Evolutionary conservation across 2,888 invertebrate genomes (phyloP), one percentile per base, ranked within the genome.

Genomic region (Dolichopus griseipennis): DNA sequence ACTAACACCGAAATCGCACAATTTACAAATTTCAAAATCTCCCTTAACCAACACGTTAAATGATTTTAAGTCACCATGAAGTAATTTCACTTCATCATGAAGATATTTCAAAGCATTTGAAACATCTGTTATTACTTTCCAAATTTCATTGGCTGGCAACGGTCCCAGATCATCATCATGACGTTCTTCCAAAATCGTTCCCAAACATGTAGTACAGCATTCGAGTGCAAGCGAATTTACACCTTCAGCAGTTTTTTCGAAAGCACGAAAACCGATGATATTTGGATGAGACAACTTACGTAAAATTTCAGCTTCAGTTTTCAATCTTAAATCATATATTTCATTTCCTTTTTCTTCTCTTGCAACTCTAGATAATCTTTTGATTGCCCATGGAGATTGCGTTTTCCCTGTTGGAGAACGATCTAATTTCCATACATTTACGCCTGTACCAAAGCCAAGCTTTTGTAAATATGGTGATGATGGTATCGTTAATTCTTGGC

Each of bases 321-420:
- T 82, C 62, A 93, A 81, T 1, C 92, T 84, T 22, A 85, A 82
- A 66, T 83, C 83, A 67, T 75, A 77, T 5, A 76, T 7, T 15
- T 73, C 71, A n/a, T 73, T 71, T 34, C 74, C 68, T 64, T 73
- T 74, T 5, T 66, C 66, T 5, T 43, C 64, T 33, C 74, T 70
- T 76, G 79, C 65, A 66, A 83, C 84, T 72, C 85, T 86, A 1
- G 78, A 76, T 1, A 92, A 77, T 79, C 90, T 89, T 77, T 94
- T 94, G 0, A 94, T 83, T 0, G 93, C 93, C 93, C 93, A 93
- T 0, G 93, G 93, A 0, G 93, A 93, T n/a, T 87, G 84, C 0
- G 84, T 79, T 73, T 86, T 84, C 9, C 90, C 88, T 73, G 84
- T 83, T 0, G 92, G 91, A 0, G 90, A 90, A 71, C 93, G 83